phyloP scores from a whole-genome alignment of 2,113 vertebrate genomes.

The Lipotes vexillifer region DNA sequence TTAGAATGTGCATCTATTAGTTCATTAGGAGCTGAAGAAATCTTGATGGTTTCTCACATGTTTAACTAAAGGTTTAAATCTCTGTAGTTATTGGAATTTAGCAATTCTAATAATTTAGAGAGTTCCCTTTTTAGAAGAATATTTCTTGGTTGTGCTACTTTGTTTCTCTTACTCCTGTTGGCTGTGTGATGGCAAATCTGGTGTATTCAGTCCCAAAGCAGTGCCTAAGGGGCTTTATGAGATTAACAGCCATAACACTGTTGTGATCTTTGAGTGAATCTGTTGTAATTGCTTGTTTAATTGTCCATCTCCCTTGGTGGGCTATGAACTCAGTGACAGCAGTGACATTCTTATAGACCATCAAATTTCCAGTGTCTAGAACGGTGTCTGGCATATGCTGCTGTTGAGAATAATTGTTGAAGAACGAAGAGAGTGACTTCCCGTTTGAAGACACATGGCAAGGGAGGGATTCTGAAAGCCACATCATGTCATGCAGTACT shows the following conservation, averaged over 20 bases:
- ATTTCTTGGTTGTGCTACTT: not conserved
- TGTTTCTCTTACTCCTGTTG: not conserved
- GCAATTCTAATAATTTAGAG: not conserved
- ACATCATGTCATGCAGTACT: not conserved
- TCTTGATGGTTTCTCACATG: not conserved
- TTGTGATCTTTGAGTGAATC: not conserved
- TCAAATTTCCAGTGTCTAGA: not conserved
- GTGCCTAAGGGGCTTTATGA: not conserved
- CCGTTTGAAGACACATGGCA: not conserved
- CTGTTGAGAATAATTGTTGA: not conserved
- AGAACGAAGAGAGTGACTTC: not conserved
- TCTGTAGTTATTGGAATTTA: not conserved
- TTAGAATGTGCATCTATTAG: constrained; percentile 24
- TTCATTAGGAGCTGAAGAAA: not conserved
- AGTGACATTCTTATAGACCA: not conserved
- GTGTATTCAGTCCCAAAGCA: not conserved
- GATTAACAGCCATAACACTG: not conserved
- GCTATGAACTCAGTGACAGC: not conserved
- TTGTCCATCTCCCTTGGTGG: not conserved
- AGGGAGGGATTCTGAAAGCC: not conserved
- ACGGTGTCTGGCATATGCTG: not conserved
- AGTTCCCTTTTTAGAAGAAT: not conserved
- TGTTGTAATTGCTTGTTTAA: constrained; percentile 15
- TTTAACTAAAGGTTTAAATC: not conserved
- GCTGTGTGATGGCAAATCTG: not conserved